Evolutionary conservation across 1,140 invertebrate species (phyloP), one percentile per base, ranked within the genome.

Genomic region (Aphidius gifuensis): DNA sequence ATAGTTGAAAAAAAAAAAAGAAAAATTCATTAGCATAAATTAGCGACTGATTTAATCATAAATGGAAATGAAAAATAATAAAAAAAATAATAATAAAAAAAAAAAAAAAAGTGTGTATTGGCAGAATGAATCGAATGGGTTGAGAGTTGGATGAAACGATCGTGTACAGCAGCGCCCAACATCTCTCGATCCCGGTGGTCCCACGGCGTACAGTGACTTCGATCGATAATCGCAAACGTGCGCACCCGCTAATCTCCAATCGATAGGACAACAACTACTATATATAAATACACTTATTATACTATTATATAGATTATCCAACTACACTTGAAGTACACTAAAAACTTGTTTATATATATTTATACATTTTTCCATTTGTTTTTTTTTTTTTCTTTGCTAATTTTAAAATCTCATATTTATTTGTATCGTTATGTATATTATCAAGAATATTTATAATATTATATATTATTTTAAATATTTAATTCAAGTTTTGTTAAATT

Each of bases 131-230:
- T 32, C 23, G 23, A 32, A 32, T 32, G 23, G 23, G 2, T 32
- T 32, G 4, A 32, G 23, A 32, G 23, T 32, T 32, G 55, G 61
- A 62, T 62, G 54, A 55, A 58, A 47, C 55, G 61, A 62, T 62
- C 61, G 53, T 61, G 62, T 61, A 58, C 62, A 60, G 57, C 62
- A 66, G 65, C 61, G 68, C 72, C 72, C 69, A 69, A 71, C 69
- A 69, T 71, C 67, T 70, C 67, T 74, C 78, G 77, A 79, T 79
- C 70, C 75, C 76, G 79, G 79, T 81, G 79, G 79, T 81, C 79
- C 74, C 73, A 71, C 71, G 72, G 47, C 55, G 61, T 62, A 44
- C 40, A 53, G 46, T 49, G 53, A 54, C 45, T 63, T 58, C 70
- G 75, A 74, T 75, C 70, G 58, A 59, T 66, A 68, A 62, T 66